Base-by-base conservation (phyloP, 2,888 invertebrate species). In the Frankliniella fusca region DNA sequence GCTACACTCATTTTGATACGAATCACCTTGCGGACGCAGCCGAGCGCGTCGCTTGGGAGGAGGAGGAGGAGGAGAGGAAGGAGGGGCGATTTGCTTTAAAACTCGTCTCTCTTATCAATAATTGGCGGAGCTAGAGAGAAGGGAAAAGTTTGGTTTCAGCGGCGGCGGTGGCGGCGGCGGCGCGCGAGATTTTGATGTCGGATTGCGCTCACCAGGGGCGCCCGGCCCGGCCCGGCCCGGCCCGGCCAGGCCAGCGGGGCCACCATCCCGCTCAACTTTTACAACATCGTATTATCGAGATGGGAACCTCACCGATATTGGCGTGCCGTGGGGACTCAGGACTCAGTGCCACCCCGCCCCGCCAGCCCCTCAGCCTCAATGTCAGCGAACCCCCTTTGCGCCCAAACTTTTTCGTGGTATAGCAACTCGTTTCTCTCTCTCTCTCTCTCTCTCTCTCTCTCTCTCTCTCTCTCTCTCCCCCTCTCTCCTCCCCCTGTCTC, bases 81-180 rank as follows among this genome's bases (percentile, higher is more conserved):
- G 38, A 38, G 38, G 70, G 27, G 70, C 7, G 70, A 76, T 76
- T 76, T 76, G 70, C 70, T 76, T 76, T 76, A 76, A 76, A 76
- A 76, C 23, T 76, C 70, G 70, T 76, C 70, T 76, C 70, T 27
- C 70, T 76, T 76, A 76, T 76, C 70, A 76, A 76, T 76, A 76
- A 76, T 76, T 76, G 70, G 70, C 70, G 70, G 70, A 61, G 61
- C 20, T 20, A 61, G 61, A 61, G 61, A 61, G 61, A 61, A 61
- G 61, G 61, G 61, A 76, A 27, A 76, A 76, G 70, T 76, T 76
- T 76, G 27, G 27, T 23, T 20, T n/a, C 70, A 23, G 70, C 70
- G 70, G 54, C 18, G 54, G 20, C 61, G 61, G 20, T 61, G 61
- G 61, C 8, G 10, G 15, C 15, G 61, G 20, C 15, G 61, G 61